Conservation (phyloP, 1,140 invertebrate species). For the Euwallacea similis region DNA sequence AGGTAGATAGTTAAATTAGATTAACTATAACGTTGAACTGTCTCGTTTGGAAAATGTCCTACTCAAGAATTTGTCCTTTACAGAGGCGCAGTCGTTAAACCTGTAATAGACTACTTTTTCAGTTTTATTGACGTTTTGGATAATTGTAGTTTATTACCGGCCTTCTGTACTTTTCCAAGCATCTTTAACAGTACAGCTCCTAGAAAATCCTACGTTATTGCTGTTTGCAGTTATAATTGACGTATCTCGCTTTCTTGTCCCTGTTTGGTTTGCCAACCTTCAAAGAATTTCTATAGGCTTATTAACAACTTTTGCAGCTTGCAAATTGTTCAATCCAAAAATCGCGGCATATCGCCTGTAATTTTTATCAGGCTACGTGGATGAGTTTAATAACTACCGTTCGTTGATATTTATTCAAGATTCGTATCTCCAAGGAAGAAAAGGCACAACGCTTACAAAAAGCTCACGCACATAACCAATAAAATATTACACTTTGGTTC, state of each 20-base stretch:
- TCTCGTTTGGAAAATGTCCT: not conserved
- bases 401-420: not conserved
- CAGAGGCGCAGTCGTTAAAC: not conserved
- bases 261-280: not conserved
- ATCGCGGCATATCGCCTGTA: not conserved
- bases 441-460: not conserved
- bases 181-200: no score
- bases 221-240: not conserved
- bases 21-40: not conserved
- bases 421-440: not conserved
- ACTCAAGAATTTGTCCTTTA: not conserved
- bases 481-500: not conserved
- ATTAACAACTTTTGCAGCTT: not conserved
- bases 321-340: not conserved
- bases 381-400: not conserved
- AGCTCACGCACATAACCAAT: not conserved
- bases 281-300: not conserved
- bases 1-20: not conserved
- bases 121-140: slow-evolving; percentile 1
- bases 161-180: not conserved
- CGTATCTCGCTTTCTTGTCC: not conserved
- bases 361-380: not conserved
- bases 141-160: not conserved
- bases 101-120: not conserved
- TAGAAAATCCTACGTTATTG: not conserved